Base-by-base conservation (phyloP, 2,888 invertebrate genomes). In the Agapostemon virescens region DNA sequence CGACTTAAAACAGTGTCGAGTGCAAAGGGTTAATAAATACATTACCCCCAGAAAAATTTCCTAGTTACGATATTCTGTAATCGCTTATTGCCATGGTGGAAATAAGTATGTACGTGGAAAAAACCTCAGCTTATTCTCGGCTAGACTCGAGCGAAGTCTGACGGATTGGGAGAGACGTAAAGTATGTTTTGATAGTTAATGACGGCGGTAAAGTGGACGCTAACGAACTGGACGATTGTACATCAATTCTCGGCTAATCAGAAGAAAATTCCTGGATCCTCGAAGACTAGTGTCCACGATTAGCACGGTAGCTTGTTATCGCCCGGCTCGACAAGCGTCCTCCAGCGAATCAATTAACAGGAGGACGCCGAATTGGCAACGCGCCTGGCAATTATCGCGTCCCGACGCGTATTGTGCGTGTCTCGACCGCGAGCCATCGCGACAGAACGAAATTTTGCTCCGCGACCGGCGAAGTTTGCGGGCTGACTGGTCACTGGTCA, bases 351-450 rank as follows among this genome's bases (percentile, higher is more conserved):
- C 87, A 87, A 87, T 86, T 87, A 87, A 86, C 83, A 79, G 76
- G 70, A 69, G 67, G 84, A 85, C 87, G 77, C 55, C 81, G 84
- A 86, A 86, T 86, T 87, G 87, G 87, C 87, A 87, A 86, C 82
- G 83, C 80, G 87, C 87, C 87, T 85, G 85, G 86, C 85, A 87
- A 86, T 87, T 87, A 87, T 86, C 84, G 87, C 86, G 86, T 87
- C 83, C 84, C 82, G 85, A 64, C 86, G 83, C 77, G 79, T 77
- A 83, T 86, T 74, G 85, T 81, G 83, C 80, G 81, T 87, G 78
- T 74, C 77, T 69, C 77, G 77, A 49, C 63, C 78, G 71, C 49
- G 66, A 69, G 61, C 79, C 79, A 77, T 77, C 82, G 75, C 77
- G 83, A 81, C 86, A 63, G 71, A 72, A 69, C 76, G 72, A 84